Conservation (phyloP, 2,888 invertebrate genomes). For the Drosophila nigritarsus region DNA sequence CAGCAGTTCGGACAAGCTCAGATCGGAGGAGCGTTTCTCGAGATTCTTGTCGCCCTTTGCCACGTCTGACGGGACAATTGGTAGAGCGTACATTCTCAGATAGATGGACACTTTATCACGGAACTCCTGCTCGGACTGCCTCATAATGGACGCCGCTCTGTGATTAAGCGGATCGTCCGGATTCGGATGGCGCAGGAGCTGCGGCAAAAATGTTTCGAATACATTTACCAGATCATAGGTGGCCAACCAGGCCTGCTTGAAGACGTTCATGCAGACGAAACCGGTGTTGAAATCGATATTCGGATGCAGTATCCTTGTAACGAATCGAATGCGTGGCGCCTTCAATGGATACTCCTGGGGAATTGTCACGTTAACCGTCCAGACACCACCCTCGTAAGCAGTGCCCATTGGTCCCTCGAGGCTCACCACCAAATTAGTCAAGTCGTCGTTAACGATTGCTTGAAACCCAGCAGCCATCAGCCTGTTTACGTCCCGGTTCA, state of each 20-base stretch:
- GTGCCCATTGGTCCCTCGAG: slow-evolving; percentile 67
- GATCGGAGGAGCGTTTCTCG: slow-evolving; percentile 62
- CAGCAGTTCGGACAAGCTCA: slow-evolving; percentile 61
- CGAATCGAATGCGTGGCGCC: slow-evolving; percentile 61
- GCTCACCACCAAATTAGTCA: slow-evolving; percentile 59
- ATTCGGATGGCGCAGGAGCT: slow-evolving; percentile 65
- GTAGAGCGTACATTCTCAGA: slow-evolving; percentile 60
- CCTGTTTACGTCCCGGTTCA: slow-evolving; percentile 62
- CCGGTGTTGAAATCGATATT: slow-evolving; percentile 68
- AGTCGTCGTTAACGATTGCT: slow-evolving; percentile 53
- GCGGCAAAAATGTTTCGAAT: slow-evolving; percentile 69
- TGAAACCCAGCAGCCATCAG: slow-evolving; percentile 62
- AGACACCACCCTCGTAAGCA: slow-evolving; percentile 66
- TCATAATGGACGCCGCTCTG: slow-evolving; percentile 61
- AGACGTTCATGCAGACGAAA: slow-evolving; percentile 69
- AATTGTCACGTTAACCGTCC: slow-evolving; percentile 62
- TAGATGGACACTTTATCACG: slow-evolving; percentile 54
- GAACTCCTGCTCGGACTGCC: slow-evolving; percentile 58
- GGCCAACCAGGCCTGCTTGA: slow-evolving; percentile 71
- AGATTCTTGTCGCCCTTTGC: slow-evolving; percentile 23
- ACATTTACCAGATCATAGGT: slow-evolving; percentile 69
- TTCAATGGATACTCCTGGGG: slow-evolving; percentile 67
- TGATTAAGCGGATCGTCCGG: slow-evolving; percentile 66
- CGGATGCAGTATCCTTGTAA: slow-evolving; percentile 67
- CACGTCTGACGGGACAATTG: slow-evolving; percentile 30